Base-by-base conservation (phyloP, 2,797 vertebrate species). In the Buceros bicornis region DNA sequence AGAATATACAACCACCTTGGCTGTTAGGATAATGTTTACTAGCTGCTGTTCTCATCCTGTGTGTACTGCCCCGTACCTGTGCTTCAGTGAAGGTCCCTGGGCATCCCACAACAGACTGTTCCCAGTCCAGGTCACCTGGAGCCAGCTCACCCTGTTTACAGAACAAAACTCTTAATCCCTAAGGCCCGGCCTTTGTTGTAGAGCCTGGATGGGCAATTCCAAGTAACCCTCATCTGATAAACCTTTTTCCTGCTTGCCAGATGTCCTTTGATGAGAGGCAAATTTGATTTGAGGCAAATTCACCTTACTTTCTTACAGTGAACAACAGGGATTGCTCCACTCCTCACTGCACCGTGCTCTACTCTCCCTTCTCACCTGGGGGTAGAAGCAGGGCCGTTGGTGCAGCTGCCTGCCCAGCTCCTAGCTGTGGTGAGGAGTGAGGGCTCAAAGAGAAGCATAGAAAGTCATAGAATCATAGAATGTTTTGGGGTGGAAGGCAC, bases 311-410 rank as follows among this genome's bases (percentile, higher is more conserved):
- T 64, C 65, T 77, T 54, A 42, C 33, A 35, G 35, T 29, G 70
- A 76, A 48, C 19, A 48, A 58, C 42, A 72, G 31, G 21, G 42
- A 70, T 84, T 2, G 1, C 29, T 71, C 28, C 8, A 28, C 43
- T 60, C 26, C 53, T 83, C 0, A 0, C 35, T 72, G 22, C 29
- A 21, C 20, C 1, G 0, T 42, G 53, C 15, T 83, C 21, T 26
- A 35, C n/a, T 26, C 35, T 65, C 12, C 21, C 14, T 79, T 29
- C 37, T 66, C 0, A 1, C n/a, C 67, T 18, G 6, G 21, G 35
- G 11, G 11, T 5, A 54, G 33, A 64, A 40, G 22, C 16, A 14
- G 17, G 29, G 28, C 19, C 33, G 8, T 58, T 62, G 29, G n/a
- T 50, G 70, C 42, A 56, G 45, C 57, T 87, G 33, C 40, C 45